These are phyloP conservation scores for Phyllostomus discolor DNA, from an alignment of 2,113 vertebrate genomes.

Conservation along the genomic window DNA sequence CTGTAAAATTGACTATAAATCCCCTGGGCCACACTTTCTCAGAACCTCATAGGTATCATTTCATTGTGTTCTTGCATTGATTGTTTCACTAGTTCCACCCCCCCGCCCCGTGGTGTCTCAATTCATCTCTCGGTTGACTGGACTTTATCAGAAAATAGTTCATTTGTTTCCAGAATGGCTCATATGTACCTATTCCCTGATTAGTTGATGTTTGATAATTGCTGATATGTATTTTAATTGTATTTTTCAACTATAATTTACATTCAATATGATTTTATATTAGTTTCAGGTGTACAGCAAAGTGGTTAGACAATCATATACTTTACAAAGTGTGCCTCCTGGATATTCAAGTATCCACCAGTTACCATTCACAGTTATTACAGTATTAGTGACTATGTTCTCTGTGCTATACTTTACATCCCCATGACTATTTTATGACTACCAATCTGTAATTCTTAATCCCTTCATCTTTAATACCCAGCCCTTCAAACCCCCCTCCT, in stretches of 20 bases:
- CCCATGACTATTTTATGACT: not conserved
- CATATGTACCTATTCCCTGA: not conserved
- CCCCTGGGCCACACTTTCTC: not conserved
- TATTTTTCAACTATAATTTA: not conserved
- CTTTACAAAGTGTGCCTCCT: not conserved
- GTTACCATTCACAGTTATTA: not conserved
- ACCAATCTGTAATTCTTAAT: not conserved
- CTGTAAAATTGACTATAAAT: not conserved
- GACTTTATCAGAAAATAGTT: not conserved
- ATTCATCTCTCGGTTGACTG: not conserved
- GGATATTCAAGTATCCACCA: not conserved
- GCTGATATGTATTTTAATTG: not conserved
- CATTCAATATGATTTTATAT: not conserved
- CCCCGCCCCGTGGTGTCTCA: not conserved
- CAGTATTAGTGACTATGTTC: not conserved
- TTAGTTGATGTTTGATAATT: constrained; percentile 5
- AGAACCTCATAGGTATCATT: not conserved
- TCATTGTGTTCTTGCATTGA: not conserved
- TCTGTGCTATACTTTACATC: not conserved
- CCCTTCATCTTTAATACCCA: not conserved
- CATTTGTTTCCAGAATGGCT: not conserved
- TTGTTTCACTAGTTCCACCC: not conserved
- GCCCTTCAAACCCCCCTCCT: not conserved
- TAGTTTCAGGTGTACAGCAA: not conserved
- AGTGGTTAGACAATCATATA: not conserved